Conservation (phyloP, 1,140 invertebrate species). For the Platyura marginata region DNA sequence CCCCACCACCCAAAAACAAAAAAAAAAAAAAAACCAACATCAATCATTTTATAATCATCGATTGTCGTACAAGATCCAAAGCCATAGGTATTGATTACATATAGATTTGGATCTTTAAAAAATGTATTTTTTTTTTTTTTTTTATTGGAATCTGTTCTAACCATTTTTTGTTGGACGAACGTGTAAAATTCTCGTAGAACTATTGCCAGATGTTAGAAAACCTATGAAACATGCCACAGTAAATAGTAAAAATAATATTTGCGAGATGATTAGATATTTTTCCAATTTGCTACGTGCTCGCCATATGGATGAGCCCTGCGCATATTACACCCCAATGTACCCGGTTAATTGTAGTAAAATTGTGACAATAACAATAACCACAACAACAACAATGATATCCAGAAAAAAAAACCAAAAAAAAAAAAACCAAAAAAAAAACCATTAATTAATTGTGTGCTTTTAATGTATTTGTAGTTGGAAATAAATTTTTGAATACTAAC, state of each 20-base stretch:
- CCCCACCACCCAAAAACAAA: not conserved
- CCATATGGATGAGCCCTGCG: conserved; percentile 25
- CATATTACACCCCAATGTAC: no score
- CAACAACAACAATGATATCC: no score
- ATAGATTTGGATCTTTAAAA: no score
- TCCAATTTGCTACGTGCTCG: conserved; percentile 30
- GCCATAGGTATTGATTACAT: no score
- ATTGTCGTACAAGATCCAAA: no score
- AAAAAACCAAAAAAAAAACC: not conserved
- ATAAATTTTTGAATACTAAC: conserved; percentile 26
- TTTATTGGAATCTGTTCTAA: no score
- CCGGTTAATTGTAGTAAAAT: no score
- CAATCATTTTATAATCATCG: no score
- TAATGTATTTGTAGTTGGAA: not conserved
- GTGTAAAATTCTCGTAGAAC: conserved; percentile 2
- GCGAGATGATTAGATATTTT: conserved; percentile 27
- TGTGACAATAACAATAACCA: no score
- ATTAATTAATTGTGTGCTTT: not conserved
- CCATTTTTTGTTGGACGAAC: not conserved
- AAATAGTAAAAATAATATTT: conserved; percentile 20
- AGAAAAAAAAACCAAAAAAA: no score
- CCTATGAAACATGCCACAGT: conserved; percentile 21
- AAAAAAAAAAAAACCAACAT: not conserved
- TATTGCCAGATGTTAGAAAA: not conserved
- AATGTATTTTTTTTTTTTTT: no score